Conservation (phyloP, 2,888 invertebrate genomes). For the Agelastica alni region DNA sequence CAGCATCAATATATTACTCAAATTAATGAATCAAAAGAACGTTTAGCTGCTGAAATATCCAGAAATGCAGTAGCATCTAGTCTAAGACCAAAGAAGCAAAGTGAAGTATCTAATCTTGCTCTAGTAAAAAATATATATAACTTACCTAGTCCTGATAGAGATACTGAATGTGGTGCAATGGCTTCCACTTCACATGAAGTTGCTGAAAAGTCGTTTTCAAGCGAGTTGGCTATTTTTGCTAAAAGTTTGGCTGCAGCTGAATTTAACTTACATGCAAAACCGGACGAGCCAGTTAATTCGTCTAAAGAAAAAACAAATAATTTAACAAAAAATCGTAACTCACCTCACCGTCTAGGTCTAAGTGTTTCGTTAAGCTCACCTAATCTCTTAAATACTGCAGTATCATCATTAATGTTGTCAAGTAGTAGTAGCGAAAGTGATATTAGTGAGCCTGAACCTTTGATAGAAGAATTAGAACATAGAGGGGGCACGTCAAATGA, state of each 20-base stretch:
- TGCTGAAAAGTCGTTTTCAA: constrained; percentile 40
- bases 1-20: constrained; percentile 81
- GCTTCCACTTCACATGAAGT: constrained; percentile 41
- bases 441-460: constrained; percentile 67
- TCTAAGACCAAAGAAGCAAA: constrained; percentile 42
- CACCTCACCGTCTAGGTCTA: constrained; percentile 47
- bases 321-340: constrained; percentile 15
- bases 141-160: constrained; percentile 33
- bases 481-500: constrained; percentile 72
- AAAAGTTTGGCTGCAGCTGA: constrained; percentile 31
- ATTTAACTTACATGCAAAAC: constrained; percentile 22
- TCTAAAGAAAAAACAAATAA: constrained; percentile 33
- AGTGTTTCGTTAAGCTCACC: constrained; percentile 55
- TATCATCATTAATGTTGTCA: constrained; percentile 54
- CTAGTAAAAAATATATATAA: constrained; percentile 48
- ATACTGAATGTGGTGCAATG: constrained; percentile 24
- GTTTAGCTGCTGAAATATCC: constrained; percentile 70
- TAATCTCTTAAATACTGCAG: constrained; percentile 52
- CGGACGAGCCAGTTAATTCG: constrained; percentile 36
- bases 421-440: constrained; percentile 56
- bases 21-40: constrained; percentile 84
- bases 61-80: constrained; percentile 67
- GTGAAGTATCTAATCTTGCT: constrained; percentile 41
- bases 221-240: constrained; percentile 35
- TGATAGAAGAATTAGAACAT: constrained; percentile 63